These are phyloP conservation scores for Alitta virens DNA, from an alignment of 2,888 invertebrate genomes.

Conservation along the genomic window DNA sequence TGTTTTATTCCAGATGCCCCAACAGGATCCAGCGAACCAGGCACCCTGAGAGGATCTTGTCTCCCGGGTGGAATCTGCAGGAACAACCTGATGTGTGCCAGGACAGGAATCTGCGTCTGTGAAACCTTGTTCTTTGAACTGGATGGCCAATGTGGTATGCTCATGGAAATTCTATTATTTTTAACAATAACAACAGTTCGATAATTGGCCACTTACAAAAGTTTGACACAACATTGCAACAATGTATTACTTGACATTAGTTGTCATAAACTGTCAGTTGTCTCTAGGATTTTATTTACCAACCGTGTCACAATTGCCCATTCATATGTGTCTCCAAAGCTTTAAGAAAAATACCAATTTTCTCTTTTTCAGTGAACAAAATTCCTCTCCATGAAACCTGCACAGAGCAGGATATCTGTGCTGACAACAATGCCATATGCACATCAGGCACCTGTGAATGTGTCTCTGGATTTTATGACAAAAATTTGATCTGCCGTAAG, in stretches of 20 bases:
- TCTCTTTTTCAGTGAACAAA: constrained; percentile 2
- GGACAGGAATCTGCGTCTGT: constrained; percentile 13
- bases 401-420: constrained; percentile 14
- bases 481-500: constrained; percentile 13
- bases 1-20: too few relatives aligned
- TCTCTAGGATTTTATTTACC: too few relatives aligned
- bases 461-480: constrained; percentile 1
- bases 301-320: too few relatives aligned
- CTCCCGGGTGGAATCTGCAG: constrained; percentile 9
- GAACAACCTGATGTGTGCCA: constrained; percentile 10
- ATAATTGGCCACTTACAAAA: too few relatives aligned
- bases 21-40: neutral
- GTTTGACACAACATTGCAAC: too few relatives aligned
- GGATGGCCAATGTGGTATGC: constrained; percentile 9
- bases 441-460: constrained; percentile 14
- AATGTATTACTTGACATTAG: too few relatives aligned
- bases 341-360: too few relatives aligned
- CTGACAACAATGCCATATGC: constrained; percentile 13
- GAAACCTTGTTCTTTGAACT: constrained; percentile 7
- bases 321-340: too few relatives aligned
- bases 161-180: too few relatives aligned
- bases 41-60: constrained; percentile 17
- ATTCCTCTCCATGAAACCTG: constrained; percentile 10
- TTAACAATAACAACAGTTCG: too few relatives aligned
- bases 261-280: too few relatives aligned